A percentile compares a stretch with the other conserved stretches of the same genome.
Conservation (phyloP, 1,140 invertebrate species). For the Drosophila nebulosa region DNA sequence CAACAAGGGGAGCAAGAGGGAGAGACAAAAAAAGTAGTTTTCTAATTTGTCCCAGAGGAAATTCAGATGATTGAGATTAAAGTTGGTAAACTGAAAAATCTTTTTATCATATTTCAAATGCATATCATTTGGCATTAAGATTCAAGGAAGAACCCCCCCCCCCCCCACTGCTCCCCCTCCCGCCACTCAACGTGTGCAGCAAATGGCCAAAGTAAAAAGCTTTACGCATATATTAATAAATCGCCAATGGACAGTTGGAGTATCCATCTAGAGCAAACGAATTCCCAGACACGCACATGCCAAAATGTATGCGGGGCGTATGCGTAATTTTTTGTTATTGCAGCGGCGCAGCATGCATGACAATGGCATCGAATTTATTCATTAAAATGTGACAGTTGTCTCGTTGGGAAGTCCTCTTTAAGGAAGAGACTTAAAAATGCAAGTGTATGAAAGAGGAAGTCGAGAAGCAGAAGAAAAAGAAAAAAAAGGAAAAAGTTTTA, state of each 20-base stretch:
- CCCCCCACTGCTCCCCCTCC: not conserved
- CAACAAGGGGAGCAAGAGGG: not conserved
- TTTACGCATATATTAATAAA: slow-evolving; percentile 72
- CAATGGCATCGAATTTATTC: slow-evolving; percentile 76
- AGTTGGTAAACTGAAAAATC: not conserved
- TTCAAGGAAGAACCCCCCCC: not conserved
- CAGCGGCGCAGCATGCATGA: slow-evolving; percentile 45
- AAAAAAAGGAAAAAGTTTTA: not conserved
- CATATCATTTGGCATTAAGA: not conserved
- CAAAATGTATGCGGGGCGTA: slow-evolving; percentile 36
- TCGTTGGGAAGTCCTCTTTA: not conserved
- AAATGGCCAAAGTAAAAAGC: slow-evolving; percentile 38
- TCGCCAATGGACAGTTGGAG: slow-evolving; percentile 16
- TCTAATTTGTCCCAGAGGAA: not conserved
- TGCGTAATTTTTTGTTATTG: slow-evolving; percentile 64
- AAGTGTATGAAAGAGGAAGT: slow-evolving; percentile 18
- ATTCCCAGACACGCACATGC: slow-evolving; percentile 73
- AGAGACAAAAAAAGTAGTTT: not conserved
- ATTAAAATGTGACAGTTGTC: slow-evolving; percentile 60
- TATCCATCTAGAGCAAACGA: slow-evolving; percentile 31
- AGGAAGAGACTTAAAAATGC: not conserved
- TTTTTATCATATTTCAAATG: not conserved
- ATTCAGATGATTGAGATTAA: not conserved
- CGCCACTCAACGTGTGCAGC: not conserved
- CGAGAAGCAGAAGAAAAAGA: not conserved